Evolutionary conservation across 2,888 invertebrate species (phyloP), one percentile per base, ranked within the genome.

Genomic region (Apamea epomidion): DNA sequence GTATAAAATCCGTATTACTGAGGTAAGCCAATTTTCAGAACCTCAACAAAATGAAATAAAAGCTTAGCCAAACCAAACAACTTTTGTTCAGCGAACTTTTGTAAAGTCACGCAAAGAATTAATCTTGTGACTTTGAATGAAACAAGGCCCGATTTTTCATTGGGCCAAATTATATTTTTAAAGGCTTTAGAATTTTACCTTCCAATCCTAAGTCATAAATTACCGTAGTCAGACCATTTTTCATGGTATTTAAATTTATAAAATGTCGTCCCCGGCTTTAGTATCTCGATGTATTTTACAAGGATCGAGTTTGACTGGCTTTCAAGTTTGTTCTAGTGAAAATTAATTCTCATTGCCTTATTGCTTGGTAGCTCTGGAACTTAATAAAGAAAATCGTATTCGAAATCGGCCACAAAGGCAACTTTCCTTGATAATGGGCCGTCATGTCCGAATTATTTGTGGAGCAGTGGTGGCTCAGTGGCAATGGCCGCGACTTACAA

Each of bases 21-120:
- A 65, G 51, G 73, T 71, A 75, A 86, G 45, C 67, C 62, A 83
- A 82, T 81, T 74, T 83, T 80, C 37, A 51, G 82, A 90, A 82
- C 80, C 82, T 73, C 73, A 81, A 81, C 75, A 81, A 87, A 85
- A 85, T 87, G 82, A 71, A 88, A 83, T 79, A 64, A 85, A 85
- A 84, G 76, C 84, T 84, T 76, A 80, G 69, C 62, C 68, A 86
- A 84, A 83, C 82, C 80, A 88, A 88, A 85, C 82, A 89, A 81
- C 81, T 81, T 87, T 89, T 90, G 81, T 84, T 76, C 62, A 70
- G 76, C 60, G 67, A 88, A 90, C 74, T 87, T 84, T 84, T 83
- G 68, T 67, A 83, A 85, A 89, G 90, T 89, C 90, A 89, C 84
- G 90, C 83, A 82, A 89, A 86, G 88, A 90, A 90, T 90, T 90